Conservation (phyloP, 2,113 vertebrate species). For the Myrmecophaga tridactyla region DNA sequence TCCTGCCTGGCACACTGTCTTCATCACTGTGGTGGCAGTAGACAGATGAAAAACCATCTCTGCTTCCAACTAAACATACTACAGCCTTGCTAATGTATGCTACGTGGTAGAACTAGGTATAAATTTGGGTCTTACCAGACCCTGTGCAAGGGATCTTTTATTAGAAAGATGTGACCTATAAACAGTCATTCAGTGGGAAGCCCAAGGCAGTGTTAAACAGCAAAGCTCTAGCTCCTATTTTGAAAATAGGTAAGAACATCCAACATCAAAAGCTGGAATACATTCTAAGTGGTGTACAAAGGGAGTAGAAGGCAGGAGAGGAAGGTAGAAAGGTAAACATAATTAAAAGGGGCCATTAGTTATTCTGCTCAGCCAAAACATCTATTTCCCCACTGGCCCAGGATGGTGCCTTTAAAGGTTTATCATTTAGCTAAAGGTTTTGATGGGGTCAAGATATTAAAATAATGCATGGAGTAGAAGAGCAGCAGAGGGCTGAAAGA, state of each 20-base stretch:
- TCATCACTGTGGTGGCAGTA: not conserved
- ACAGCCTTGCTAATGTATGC: not conserved
- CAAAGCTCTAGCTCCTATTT: not conserved
- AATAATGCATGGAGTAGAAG: not conserved
- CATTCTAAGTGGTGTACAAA: not conserved
- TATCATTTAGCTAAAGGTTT: constrained; percentile 8
- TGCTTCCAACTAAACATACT: not conserved
- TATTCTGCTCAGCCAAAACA: not conserved
- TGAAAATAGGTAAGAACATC: constrained; percentile 11
- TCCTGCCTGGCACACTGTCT: not conserved
- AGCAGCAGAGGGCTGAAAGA: not conserved
- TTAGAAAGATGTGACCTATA: not conserved
- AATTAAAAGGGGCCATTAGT: not conserved
- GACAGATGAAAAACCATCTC: not conserved
- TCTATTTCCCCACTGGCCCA: not conserved
- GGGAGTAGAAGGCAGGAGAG: not conserved
- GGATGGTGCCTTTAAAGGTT: not conserved
- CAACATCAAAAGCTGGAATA: not conserved
- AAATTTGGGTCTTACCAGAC: not conserved
- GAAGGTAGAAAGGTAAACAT: not conserved
- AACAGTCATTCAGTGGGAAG: not conserved
- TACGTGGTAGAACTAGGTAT: not conserved
- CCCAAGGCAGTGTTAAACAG: not conserved
- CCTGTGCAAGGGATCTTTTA: not conserved
- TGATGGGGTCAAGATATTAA: not conserved